Percentiles rank a stretch among this genome's conserved stretches.
Conservation (phyloP, 2,888 invertebrate species). For the Lasioglossum marginatum region DNA sequence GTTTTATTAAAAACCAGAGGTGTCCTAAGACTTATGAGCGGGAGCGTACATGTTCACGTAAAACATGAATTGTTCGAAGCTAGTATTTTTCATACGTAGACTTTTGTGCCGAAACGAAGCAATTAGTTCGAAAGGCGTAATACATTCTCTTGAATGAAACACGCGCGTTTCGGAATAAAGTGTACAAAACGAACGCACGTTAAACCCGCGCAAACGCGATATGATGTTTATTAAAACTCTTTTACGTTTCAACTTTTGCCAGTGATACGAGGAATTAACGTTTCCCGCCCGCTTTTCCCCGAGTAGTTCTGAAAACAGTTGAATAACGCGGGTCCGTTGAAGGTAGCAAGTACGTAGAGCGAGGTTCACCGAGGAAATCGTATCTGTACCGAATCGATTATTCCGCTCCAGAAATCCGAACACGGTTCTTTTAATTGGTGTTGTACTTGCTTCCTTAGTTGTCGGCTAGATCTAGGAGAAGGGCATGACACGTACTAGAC, state of each 20-base stretch:
- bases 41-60: too few species aligned
- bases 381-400: neutral
- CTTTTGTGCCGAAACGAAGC: neutral
- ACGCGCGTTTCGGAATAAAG: neutral
- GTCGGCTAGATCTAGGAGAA: neutral
- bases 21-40: too few species aligned
- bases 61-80: neutral
- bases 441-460: neutral
- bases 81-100: neutral
- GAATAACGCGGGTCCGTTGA: neutral
- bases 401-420: neutral
- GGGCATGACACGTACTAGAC: neutral
- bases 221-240: neutral
- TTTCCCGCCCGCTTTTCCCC: neutral
- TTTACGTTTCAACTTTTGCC: neutral
- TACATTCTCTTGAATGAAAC: neutral
- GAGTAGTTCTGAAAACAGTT: neutral
- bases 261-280: neutral
- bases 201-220: neutral
- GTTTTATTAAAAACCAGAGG: too few species aligned
- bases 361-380: too few species aligned
- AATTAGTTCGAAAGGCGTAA: neutral
- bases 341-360: neutral
- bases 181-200: neutral
- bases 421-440: neutral